Evolutionary conservation across 2,888 invertebrate species (phyloP).

Genomic region (Sphaerophoria taeniata): DNA sequence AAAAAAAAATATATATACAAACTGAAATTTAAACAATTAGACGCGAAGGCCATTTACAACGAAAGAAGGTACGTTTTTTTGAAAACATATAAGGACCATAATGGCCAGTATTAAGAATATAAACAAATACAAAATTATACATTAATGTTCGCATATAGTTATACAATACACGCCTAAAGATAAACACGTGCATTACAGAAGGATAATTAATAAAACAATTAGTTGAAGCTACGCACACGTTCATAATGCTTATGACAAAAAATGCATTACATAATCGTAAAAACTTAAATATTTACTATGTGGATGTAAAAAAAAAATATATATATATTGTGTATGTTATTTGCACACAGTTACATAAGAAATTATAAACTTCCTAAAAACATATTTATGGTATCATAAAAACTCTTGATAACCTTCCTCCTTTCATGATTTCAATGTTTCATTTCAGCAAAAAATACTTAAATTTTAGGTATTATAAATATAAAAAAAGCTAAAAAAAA

Average conservation of each 20-base stretch:
- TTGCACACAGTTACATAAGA: conserved; percentile 40
- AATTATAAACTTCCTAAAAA: conserved; percentile 19
- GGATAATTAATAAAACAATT: conserved; percentile 10
- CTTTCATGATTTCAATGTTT: conserved; percentile 5
- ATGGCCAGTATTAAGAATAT: conserved; percentile 54
- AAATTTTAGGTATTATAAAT: conserved; percentile 4
- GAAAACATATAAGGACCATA: conserved; percentile 48
- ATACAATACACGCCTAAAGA: conserved; percentile 26
- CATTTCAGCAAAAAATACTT: not conserved
- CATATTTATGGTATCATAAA: conserved; percentile 32
- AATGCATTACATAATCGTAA: not conserved
- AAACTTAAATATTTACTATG: not conserved
- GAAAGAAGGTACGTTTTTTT: conserved; percentile 57
- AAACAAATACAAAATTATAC: conserved; percentile 3
- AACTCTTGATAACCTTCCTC: conserved; percentile 16
- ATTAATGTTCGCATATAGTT: conserved; percentile 20
- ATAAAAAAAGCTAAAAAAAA: not conserved
- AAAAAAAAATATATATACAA: not conserved
- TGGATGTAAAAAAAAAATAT: conserved; percentile 18
- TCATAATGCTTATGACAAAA: conserved; percentile 40
- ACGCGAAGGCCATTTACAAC: conserved; percentile 67
- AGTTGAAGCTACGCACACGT: conserved; percentile 62
- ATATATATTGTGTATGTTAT: conserved; percentile 55
- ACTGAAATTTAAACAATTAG: not conserved
- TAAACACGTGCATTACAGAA: conserved; percentile 27